Evolutionary conservation across 2,113 vertebrate species (phyloP), one percentile per base, ranked within the genome.

Genomic region (Siniperca chuatsi): DNA sequence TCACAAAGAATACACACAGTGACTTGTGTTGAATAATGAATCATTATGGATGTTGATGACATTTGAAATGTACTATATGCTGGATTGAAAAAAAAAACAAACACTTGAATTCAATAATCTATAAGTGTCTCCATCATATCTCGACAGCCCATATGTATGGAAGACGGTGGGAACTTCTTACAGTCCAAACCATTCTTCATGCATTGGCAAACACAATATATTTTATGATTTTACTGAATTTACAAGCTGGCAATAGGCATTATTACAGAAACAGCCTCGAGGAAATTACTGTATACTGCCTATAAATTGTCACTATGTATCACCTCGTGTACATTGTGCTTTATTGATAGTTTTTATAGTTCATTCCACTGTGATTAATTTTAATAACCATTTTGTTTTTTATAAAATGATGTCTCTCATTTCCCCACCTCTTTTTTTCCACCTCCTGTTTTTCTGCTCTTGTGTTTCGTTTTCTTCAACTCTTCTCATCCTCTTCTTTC

Each of bases 181-280:
- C 23, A 15, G 79, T 84, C 70, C 50, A 29, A 58, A 46, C 69
- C 74, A 75, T 82, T 86, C 74, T 57, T 87, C 48, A 82, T 78
- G 83, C 79, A 73, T 66, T 82, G 75, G 72, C 57, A 85, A 89
- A 84, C 69, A 72, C 44, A 64, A 80, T 82, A 46, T 64, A 35
- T 74, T 82, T 73, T 60, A 52, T 75, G 75, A 82, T 86, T 83
- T 81, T 79, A 85, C 58, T 62, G 73, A 81, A 80, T 88, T 82
- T 81, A 75, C 70, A 61, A 62, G 62, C 58, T 70, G 61, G 69
- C 55, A 61, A 25, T 11, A 23, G 44, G 37, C 40, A 42, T 75
- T 62, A 83, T 77, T 62, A 74, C 6, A 71, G 23, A 69, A 60
- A 71, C 1, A 54, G 48, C 64, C 37, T 21, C 2, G 21, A 79